A percentile compares a stretch with the other conserved stretches of the same genome.
Evolutionary conservation across 2,888 invertebrate genomes (phyloP).

Genomic region (Cataglyphis albicans): DNA sequence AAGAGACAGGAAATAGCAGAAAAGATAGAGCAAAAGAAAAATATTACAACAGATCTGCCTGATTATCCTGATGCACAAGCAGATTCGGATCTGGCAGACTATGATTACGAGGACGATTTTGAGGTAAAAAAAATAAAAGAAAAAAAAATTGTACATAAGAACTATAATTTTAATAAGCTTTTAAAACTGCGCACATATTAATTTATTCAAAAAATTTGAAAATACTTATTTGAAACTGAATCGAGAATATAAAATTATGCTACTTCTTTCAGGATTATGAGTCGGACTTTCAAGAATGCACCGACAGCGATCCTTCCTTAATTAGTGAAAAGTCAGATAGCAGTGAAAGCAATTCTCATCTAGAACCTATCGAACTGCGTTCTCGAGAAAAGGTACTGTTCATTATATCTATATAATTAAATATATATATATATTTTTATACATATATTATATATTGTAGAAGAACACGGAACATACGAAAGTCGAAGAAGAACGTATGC

Average conservation of each 20-base stretch:
- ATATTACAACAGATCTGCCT: not conserved
- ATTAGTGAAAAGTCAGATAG: slow-evolving; percentile 78
- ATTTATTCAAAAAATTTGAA: not conserved
- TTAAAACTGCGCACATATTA: not conserved
- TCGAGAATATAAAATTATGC: slow-evolving; percentile 18
- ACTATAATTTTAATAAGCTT: not conserved
- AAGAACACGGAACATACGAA: slow-evolving; percentile 73
- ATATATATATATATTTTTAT: slow-evolving; percentile 14
- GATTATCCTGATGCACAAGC: slow-evolving; percentile 9
- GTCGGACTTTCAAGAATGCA: slow-evolving; percentile 87
- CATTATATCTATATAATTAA: not conserved
- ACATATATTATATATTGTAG: slow-evolving; percentile 54
- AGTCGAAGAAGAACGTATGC: slow-evolving; percentile 81
- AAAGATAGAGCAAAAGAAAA: not conserved
- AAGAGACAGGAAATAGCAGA: not conserved
- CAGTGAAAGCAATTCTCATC: slow-evolving; percentile 64
- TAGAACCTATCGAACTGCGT: slow-evolving; percentile 80
- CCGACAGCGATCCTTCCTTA: slow-evolving; percentile 79
- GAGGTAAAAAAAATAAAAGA: slow-evolving; percentile 81
- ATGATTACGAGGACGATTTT: slow-evolving; percentile 86
- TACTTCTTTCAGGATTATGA: slow-evolving; percentile 86
- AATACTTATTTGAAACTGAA: not conserved
- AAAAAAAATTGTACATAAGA: not conserved
- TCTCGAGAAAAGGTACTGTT: slow-evolving; percentile 75
- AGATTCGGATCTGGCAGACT: slow-evolving; percentile 72